Evolutionary conservation across 2,888 invertebrate genomes (phyloP).

Genomic region (Dolomedes plantarius): DNA sequence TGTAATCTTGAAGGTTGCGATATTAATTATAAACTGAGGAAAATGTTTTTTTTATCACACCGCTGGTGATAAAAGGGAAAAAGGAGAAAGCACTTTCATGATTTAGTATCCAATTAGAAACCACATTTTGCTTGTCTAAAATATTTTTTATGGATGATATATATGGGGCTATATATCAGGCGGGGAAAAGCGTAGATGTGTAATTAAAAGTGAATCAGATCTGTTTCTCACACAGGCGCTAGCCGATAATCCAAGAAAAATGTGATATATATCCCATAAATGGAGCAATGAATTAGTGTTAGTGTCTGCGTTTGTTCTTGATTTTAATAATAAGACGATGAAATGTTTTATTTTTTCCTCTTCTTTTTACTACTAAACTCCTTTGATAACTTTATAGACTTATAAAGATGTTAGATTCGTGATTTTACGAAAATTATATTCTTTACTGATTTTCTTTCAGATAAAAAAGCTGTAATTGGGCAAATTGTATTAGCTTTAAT

Average conservation of each 20-base stretch:
- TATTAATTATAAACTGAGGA: background rate
- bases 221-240: background rate
- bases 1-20: background rate
- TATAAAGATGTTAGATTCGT: too few species aligned
- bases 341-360: too few species aligned
- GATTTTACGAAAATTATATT: too few species aligned
- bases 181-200: background rate
- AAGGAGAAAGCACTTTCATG: background rate
- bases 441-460: too few species aligned
- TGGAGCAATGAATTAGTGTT: background rate
- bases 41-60: background rate
- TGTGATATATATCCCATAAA: background rate
- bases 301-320: background rate
- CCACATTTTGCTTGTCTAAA: background rate
- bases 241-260: background rate
- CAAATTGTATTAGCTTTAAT: too few species aligned
- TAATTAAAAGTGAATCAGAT: slow-evolving; percentile 9
- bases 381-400: too few species aligned
- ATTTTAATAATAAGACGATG: too few species aligned
- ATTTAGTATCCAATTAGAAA: slow-evolving; percentile 12
- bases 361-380: too few species aligned
- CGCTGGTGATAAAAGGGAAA: background rate
- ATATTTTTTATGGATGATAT: slow-evolving; percentile 2
- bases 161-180: background rate
- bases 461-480: too few species aligned